Evolutionary conservation across 1,140 invertebrate genomes (phyloP).

Genomic region (Leptonema lineaticorne): DNA sequence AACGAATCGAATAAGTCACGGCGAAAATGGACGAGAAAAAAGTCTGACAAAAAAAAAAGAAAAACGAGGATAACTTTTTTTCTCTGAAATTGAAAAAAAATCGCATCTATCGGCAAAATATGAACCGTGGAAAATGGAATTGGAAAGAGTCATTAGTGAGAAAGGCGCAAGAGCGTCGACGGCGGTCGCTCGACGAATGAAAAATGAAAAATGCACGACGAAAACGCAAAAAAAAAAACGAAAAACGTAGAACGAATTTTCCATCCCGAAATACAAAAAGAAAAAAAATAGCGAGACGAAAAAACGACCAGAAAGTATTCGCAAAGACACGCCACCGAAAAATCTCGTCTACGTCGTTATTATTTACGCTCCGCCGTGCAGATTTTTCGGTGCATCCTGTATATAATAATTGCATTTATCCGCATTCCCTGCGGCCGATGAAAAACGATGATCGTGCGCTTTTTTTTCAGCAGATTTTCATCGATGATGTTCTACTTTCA

Average conservation of each 20-base stretch:
- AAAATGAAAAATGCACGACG: neutral
- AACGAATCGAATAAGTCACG: conserved; percentile 5
- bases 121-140: conserved; percentile 36
- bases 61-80: too few species aligned
- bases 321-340: too few species aligned
- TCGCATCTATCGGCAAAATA: conserved; percentile 37
- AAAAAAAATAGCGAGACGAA: too few species aligned
- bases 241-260: too few species aligned
- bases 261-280: too few species aligned
- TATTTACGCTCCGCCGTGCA: conserved; percentile 20
- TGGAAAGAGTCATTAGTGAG: conserved; percentile 35
- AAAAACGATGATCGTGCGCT: neutral
- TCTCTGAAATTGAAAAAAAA: too few species aligned
- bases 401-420: neutral
- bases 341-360: conserved; percentile 21
- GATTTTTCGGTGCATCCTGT: conserved; percentile 11
- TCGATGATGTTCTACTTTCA: too few species aligned
- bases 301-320: too few species aligned
- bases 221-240: conserved; percentile 5
- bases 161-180: conserved; percentile 10
- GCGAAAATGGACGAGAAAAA: too few species aligned
- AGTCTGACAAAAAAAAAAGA: neutral
- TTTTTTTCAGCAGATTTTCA: neutral
- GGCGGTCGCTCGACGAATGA: neutral
- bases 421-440: neutral